phyloP scores from a whole-genome alignment of 1,140 invertebrate species.

The Aethina tumida region DNA sequence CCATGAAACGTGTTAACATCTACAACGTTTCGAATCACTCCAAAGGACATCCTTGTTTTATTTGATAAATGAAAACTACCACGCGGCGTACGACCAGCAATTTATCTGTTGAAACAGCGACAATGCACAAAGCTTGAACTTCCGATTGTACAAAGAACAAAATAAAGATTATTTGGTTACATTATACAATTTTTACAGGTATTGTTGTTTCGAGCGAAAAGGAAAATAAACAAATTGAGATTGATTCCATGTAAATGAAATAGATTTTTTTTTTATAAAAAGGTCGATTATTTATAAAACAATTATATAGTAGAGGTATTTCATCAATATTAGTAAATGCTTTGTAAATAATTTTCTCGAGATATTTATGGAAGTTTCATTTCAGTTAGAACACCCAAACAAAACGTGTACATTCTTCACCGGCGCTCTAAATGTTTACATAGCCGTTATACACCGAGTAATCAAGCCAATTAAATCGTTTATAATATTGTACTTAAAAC shows the following conservation, averaged over 20 bases:
- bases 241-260: conserved; percentile 18
- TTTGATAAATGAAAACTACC: conserved; percentile 10
- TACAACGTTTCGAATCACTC: too few species aligned
- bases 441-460: too few species aligned
- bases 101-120: too few species aligned
- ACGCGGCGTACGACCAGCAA: too few species aligned
- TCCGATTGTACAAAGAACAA: conserved; percentile 24
- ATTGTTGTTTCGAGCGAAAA: conserved; percentile 3
- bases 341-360: conserved; percentile 11
- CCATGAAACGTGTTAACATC: too few species aligned
- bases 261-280: conserved; percentile 9
- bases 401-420: too few species aligned
- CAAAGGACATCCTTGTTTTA: background rate
- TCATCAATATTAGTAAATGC: too few species aligned
- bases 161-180: conserved; percentile 15
- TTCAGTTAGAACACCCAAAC: conserved; percentile 7
- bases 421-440: too few species aligned
- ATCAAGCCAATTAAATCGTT: too few species aligned
- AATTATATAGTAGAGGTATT: too few species aligned
- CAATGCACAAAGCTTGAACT: too few species aligned
- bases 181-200: conserved; percentile 14
- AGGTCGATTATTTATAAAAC: conserved; percentile 8
- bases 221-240: conserved; percentile 9
- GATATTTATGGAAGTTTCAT: conserved; percentile 10
- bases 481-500: too few species aligned